Percentiles rank a stretch among this genome's conserved stretches.
Evolutionary conservation across 1,140 invertebrate species (phyloP).

Genomic region (Orussus abietinus): DNA sequence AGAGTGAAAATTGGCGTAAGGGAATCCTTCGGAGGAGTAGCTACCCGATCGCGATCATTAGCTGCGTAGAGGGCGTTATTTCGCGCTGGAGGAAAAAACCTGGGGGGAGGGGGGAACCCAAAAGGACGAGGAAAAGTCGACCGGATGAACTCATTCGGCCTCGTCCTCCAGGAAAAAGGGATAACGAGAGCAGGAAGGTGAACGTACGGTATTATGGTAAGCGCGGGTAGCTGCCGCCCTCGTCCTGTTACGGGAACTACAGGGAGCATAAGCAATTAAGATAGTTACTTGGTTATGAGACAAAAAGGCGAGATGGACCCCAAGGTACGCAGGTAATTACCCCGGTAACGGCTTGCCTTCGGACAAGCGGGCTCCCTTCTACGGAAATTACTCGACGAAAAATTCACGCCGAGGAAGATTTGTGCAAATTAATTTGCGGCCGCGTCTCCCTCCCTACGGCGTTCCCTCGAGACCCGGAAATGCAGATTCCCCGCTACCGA

Average conservation of each 20-base stretch:
- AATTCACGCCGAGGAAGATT: conserved; percentile 14
- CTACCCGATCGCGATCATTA: background rate
- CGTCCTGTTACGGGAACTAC: no score
- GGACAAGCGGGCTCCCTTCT: conserved; percentile 1
- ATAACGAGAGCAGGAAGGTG: no score
- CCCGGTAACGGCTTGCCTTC: conserved; percentile 9
- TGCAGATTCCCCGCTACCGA: no score
- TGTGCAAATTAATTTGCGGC: conserved; percentile 16
- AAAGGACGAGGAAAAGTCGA: no score
- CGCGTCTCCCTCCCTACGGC: no score
- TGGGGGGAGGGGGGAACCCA: background rate
- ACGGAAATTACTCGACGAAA: conserved; percentile 13
- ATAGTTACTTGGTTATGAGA: conserved; percentile 21
- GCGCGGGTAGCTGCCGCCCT: no score
- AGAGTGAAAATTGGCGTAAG: conserved; percentile 6
- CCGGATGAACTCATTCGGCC: no score
- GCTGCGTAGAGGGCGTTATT: background rate
- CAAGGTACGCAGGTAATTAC: conserved; percentile 15
- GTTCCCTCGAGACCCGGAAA: no score
- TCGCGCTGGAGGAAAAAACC: conserved; percentile 1
- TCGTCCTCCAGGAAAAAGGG: no score
- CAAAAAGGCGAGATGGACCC: conserved; percentile 12
- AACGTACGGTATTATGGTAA: no score
- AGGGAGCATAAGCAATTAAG: conserved; percentile 19
- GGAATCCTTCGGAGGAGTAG: conserved; percentile 1